Evolutionary conservation across 2,888 invertebrate species (phyloP).

Genomic region (Leucozona laternaria): DNA sequence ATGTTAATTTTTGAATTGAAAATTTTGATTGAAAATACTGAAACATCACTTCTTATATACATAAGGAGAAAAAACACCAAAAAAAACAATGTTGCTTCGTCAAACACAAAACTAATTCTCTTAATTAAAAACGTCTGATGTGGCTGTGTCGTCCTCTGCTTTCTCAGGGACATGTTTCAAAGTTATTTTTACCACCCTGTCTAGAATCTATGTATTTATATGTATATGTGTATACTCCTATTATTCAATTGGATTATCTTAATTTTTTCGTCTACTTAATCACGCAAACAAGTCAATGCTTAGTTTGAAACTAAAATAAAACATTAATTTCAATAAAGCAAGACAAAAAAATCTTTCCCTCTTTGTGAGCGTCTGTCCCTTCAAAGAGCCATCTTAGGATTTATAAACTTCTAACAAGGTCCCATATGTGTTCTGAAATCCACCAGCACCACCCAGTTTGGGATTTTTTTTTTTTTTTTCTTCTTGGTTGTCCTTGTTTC

Average conservation of each 20-base stretch:
- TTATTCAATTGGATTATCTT: conserved; percentile 28
- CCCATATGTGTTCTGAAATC: conserved; percentile 42
- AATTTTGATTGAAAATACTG: no score
- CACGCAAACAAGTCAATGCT: conserved; percentile 40
- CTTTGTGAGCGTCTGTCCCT: background rate
- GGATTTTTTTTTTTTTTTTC: background rate
- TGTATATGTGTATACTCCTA: background rate
- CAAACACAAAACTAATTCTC: conserved; percentile 5
- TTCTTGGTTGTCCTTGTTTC: conserved; percentile 5
- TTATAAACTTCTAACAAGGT: conserved; percentile 39
- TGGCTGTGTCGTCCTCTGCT: background rate
- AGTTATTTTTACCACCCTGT: background rate
- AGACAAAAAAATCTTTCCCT: background rate
- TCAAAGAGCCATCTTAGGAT: background rate
- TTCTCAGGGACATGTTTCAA: background rate
- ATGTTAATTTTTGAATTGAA: no score
- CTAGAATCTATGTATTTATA: background rate
- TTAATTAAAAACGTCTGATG: conserved; percentile 20
- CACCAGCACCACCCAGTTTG: conserved; percentile 15
- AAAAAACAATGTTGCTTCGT: background rate
- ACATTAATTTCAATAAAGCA: conserved; percentile 23
- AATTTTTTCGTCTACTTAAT: conserved; percentile 10
- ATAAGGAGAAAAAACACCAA: no score
- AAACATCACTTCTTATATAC: no score
- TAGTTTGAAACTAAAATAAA: conserved; percentile 28